Conservation (phyloP, 1,140 invertebrate genomes). For the Drosophila oshimai region DNA sequence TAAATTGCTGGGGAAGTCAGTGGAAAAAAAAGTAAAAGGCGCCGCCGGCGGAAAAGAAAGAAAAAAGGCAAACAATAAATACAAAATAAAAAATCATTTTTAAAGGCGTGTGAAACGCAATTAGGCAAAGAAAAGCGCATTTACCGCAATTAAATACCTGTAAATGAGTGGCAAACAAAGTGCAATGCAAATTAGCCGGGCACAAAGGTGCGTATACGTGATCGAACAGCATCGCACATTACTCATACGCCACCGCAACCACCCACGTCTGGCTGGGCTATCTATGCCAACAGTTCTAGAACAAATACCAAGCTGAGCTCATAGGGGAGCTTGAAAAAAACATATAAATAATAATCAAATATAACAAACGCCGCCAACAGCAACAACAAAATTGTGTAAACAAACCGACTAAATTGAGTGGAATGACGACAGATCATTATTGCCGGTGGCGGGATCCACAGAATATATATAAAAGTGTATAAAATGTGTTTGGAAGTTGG, state of each 20-base stretch:
- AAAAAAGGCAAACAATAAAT: slow-evolving; percentile 25
- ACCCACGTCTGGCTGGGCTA: slow-evolving; percentile 20
- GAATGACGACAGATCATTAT: slow-evolving; percentile 47
- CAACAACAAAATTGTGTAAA: slow-evolving; percentile 30
- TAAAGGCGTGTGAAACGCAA: slow-evolving; percentile 53
- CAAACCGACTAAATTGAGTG: slow-evolving; percentile 34
- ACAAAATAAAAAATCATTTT: slow-evolving; percentile 36
- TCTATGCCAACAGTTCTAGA: slow-evolving; percentile 18
- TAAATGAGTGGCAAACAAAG: slow-evolving; percentile 37
- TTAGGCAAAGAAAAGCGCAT: slow-evolving; percentile 34
- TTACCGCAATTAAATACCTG: slow-evolving; percentile 49
- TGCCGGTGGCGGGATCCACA: slow-evolving; percentile 5
- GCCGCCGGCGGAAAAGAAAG: slow-evolving; percentile 51
- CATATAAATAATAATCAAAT: slow-evolving; percentile 58
- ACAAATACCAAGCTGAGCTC: slow-evolving; percentile 54
- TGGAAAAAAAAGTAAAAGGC: slow-evolving; percentile 49
- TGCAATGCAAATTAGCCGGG: slow-evolving; percentile 27
- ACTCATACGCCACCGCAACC: slow-evolving; percentile 48
- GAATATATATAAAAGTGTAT: slow-evolving; percentile 29
- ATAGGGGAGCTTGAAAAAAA: slow-evolving; percentile 25
- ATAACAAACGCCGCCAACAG: slow-evolving; percentile 41
- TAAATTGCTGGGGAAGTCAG: slow-evolving; percentile 41
- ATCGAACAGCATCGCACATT: slow-evolving; percentile 32
- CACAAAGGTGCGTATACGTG: slow-evolving; percentile 56
- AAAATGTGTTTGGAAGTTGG: slow-evolving; percentile 18